Evolutionary conservation across 2,888 invertebrate species (phyloP), one percentile per base, ranked within the genome.

Genomic region (Choristoneura rosaceana): DNA sequence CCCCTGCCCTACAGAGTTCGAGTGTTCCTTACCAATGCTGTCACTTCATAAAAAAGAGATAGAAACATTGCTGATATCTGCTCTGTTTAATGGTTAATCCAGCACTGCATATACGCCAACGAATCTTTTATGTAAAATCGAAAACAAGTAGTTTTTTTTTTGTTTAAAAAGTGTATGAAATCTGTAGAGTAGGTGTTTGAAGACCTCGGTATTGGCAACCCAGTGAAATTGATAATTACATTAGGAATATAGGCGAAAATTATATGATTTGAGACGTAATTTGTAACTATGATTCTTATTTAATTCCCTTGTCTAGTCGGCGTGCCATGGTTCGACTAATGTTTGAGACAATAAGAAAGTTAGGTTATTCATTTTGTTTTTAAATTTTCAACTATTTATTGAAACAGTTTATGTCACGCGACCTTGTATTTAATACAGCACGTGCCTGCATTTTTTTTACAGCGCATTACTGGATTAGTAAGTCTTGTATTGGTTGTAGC

Each of bases 251-350:
- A 71, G 50, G 33, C 60, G 41, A 61, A 41, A 41, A 43, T 38
- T 17, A 15, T 12, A 5, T 8, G 9, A 7, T 8, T 17, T 12
- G 25, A 25, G 25, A 25, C 25, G 25, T 25, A 25, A 25, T 55
- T 55, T 4, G 55, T 43, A 61, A 8, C 8, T 0, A 17, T 17
- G 0, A 61, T 61, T 47, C 17, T 41, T 17, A 17, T 61, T 43
- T 61, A 12, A 41, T 60, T 43, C 3, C 9, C 12, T 43, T 50
- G 67, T 71, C 71, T 68, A 71, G 71, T 71, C 71, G 50, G 41
- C 47, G 71, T 71, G 71, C 71, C 68, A 71, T 71, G 25, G 34
- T 43, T 25, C 58, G 71, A 67, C 55, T 45, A 71, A 50, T 60
- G 63, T 71, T 67, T 33, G 38, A 63, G 71, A 71, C 66, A 71